phyloP scores from a whole-genome alignment of 2,888 invertebrate genomes.

The Chymomyza caudatula region DNA sequence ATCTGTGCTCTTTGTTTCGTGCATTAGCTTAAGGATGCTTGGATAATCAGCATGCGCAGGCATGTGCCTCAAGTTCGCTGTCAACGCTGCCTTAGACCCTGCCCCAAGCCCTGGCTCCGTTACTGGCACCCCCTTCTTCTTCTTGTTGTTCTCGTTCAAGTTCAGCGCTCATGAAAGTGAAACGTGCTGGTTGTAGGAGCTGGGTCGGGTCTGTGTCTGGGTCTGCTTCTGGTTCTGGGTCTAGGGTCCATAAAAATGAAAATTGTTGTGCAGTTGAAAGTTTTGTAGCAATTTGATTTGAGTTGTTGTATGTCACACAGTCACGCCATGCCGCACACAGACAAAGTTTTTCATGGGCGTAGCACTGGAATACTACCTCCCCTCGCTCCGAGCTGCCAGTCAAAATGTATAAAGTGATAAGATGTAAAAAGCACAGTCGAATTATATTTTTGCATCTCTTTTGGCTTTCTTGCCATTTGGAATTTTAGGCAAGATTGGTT shows the following conservation, averaged over 20 bases:
- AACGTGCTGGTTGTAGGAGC: constrained; percentile 36
- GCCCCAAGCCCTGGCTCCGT: too few relatives aligned
- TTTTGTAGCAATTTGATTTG: constrained; percentile 52
- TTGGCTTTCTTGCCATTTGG: constrained; percentile 18
- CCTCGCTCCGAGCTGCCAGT: too few relatives aligned
- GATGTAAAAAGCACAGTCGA: constrained; percentile 46
- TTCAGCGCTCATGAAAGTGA: constrained; percentile 52
- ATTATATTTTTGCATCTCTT: constrained; percentile 35
- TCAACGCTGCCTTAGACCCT: constrained; percentile 17
- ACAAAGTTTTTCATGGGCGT: background rate
- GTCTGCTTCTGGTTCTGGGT: constrained; percentile 15
- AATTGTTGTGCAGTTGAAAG: constrained; percentile 57
- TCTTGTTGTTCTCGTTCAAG: constrained; percentile 40
- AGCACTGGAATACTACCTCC: too few relatives aligned
- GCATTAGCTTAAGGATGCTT: constrained; percentile 42
- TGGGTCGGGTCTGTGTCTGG: background rate
- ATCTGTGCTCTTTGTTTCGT: constrained; percentile 15
- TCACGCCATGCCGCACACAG: constrained; percentile 28
- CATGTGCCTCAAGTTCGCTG: constrained; percentile 49
- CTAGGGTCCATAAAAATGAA: constrained; percentile 53
- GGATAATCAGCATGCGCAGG: constrained; percentile 69
- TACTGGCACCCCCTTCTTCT: background rate
- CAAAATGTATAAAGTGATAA: constrained; percentile 55
- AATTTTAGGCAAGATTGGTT: constrained; percentile 65
- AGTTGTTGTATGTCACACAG: constrained; percentile 38